phyloP scores from a whole-genome alignment of 64 coral and sea anemone genomes.

The Montipora sp. region DNA sequence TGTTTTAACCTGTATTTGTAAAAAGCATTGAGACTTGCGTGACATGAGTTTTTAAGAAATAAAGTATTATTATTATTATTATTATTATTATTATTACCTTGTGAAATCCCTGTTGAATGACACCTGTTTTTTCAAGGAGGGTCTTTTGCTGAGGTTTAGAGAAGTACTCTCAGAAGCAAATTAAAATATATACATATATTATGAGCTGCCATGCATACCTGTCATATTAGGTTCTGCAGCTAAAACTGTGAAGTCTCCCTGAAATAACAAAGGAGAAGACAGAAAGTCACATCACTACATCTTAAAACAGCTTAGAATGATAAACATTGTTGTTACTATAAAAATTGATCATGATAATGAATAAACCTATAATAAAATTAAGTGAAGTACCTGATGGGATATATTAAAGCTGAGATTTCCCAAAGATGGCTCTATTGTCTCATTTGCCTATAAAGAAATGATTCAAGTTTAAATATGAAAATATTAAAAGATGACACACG shows the following conservation, averaged over 20 bases:
- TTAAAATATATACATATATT: background rate
- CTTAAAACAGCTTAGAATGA: background rate
- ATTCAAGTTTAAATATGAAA: background rate
- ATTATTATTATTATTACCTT: no score
- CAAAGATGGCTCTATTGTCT: background rate
- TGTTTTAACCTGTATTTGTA: no score
- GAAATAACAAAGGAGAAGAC: background rate
- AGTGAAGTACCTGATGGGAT: conserved; percentile 87
- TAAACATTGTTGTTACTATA: background rate
- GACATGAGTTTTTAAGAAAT: no score
- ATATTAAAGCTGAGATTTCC: conserved; percentile 84
- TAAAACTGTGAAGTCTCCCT: conserved; percentile 95
- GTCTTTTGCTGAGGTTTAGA: no score
- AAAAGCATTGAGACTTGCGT: no score
- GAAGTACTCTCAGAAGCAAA: no score
- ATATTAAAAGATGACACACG: background rate
- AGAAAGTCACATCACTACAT: background rate
- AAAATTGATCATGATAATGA: background rate
- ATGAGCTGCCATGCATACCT: conserved; percentile 43
- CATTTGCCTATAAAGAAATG: conserved; percentile 62
- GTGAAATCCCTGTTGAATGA: no score
- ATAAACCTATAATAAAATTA: no score
- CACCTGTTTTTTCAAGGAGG: no score
- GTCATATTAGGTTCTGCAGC: conserved; percentile 71
- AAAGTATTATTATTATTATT: no score